Conservation (phyloP, 2,888 invertebrate genomes). For the Agriopis marginaria region DNA sequence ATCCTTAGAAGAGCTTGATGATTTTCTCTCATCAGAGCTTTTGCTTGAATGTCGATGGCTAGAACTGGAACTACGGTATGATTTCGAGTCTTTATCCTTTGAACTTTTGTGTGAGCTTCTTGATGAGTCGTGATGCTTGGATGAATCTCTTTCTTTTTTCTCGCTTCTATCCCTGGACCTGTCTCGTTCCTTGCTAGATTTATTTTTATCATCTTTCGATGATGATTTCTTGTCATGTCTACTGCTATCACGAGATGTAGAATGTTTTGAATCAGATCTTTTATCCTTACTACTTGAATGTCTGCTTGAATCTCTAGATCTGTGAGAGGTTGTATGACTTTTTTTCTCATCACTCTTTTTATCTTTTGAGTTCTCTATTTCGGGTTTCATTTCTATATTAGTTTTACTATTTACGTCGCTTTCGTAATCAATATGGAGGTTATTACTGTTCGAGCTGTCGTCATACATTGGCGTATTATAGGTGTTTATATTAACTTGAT, state of each 20-base stretch:
- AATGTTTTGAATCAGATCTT: constrained; percentile 73
- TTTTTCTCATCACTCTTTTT: constrained; percentile 68
- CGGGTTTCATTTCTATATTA: constrained; percentile 69
- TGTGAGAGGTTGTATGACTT: constrained; percentile 74
- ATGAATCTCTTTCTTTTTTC: constrained; percentile 75
- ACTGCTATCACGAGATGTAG: constrained; percentile 71
- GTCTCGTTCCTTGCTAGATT: constrained; percentile 71
- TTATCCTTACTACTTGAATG: constrained; percentile 77
- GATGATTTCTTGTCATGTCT: constrained; percentile 70
- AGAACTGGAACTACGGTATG: constrained; percentile 70
- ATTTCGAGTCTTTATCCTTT: constrained; percentile 69
- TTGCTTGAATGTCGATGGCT: constrained; percentile 70
- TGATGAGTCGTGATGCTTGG: constrained; percentile 58
- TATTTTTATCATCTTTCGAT: constrained; percentile 70
- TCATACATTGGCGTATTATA: constrained; percentile 76
- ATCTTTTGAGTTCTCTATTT: constrained; percentile 72
- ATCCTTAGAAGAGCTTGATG: constrained; percentile 47
- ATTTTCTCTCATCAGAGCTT: constrained; percentile 72
- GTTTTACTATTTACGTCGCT: constrained; percentile 81
- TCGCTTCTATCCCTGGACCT: constrained; percentile 69
- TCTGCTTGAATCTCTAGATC: constrained; percentile 75
- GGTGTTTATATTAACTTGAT: constrained; percentile 74
- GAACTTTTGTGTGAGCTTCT: constrained; percentile 75
- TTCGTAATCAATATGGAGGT: constrained; percentile 79
- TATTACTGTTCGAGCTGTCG: constrained; percentile 80